phyloP scores from a whole-genome alignment of 23 tunicate species.

The Ascidia mentula region DNA sequence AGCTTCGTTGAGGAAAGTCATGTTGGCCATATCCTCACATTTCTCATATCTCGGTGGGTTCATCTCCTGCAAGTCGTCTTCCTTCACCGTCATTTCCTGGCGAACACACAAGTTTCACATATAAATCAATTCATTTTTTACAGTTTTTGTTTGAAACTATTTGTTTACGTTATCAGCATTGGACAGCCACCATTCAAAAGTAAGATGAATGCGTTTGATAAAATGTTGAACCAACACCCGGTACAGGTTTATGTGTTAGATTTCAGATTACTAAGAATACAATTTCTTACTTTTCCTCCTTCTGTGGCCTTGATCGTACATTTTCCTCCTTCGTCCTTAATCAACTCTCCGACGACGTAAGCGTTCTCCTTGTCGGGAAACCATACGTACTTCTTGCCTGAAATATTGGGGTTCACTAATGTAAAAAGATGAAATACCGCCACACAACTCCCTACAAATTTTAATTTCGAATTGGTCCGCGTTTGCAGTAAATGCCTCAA shows the following conservation, averaged over 20 bases:
- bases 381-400: conserved; percentile 83
- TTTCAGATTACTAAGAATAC: no score
- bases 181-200: no score
- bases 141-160: no score
- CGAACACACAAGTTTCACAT: neutral
- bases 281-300: conserved; percentile 43
- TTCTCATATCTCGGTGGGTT: conserved; percentile 84
- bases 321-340: conserved; percentile 62
- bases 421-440: no score
- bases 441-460: no score
- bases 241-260: no score
- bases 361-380: conserved; percentile 64
- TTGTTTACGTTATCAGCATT: no score
- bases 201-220: no score
- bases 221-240: no score
- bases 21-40: conserved; percentile 92
- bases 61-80: conserved; percentile 74
- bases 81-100: conserved; percentile 63
- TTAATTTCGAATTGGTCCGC: no score
- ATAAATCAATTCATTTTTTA: neutral
- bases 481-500: no score
- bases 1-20: conserved; percentile 94
- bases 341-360: conserved; percentile 62
- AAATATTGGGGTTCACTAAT: no score
- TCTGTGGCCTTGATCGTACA: conserved; percentile 56